These are phyloP conservation scores for Metridium senile DNA, from an alignment of 92 coral and sea anemone genomes.

Conservation along the genomic window DNA sequence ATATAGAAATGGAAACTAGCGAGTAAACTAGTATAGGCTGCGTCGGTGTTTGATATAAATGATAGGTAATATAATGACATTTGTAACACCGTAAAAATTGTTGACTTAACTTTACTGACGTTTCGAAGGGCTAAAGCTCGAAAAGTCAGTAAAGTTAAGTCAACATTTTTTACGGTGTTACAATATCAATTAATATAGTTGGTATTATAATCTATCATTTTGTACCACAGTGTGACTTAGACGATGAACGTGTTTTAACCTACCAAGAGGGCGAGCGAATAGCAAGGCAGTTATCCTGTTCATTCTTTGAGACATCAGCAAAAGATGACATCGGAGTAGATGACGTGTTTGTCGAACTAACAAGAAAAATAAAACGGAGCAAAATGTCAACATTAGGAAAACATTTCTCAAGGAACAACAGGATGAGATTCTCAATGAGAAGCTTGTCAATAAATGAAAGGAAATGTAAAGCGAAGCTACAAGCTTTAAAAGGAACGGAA, in stretches of 20 bases:
- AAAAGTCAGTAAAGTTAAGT: no score
- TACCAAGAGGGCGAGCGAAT: slow-evolving; percentile 82
- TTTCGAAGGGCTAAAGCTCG: no score
- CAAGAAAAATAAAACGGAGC: slow-evolving; percentile 58
- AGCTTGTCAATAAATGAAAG: slow-evolving; percentile 65
- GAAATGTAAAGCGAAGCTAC: slow-evolving; percentile 76
- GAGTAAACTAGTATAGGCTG: no score
- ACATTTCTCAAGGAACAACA: slow-evolving; percentile 53
- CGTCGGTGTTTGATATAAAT: no score
- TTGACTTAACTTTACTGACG: no score
- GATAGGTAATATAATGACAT: no score
- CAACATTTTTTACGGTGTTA: no score
- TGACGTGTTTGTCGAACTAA: slow-evolving; percentile 70
- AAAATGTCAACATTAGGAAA: slow-evolving; percentile 55
- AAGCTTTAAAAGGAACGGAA: slow-evolving; percentile 61
- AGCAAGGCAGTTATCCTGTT: slow-evolving; percentile 62
- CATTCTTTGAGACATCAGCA: slow-evolving; percentile 85
- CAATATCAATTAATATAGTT: no score
- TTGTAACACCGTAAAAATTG: no score
- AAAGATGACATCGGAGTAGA: slow-evolving; percentile 81
- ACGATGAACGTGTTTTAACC: slow-evolving; percentile 60
- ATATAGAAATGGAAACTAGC: no score
- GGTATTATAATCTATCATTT: no score
- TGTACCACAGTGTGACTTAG: slow-evolving; percentile 66
- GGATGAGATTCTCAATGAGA: slow-evolving; percentile 68